phyloP scores from a whole-genome alignment of 1,140 invertebrate genomes.

The Teleogryllus occipitalis region DNA sequence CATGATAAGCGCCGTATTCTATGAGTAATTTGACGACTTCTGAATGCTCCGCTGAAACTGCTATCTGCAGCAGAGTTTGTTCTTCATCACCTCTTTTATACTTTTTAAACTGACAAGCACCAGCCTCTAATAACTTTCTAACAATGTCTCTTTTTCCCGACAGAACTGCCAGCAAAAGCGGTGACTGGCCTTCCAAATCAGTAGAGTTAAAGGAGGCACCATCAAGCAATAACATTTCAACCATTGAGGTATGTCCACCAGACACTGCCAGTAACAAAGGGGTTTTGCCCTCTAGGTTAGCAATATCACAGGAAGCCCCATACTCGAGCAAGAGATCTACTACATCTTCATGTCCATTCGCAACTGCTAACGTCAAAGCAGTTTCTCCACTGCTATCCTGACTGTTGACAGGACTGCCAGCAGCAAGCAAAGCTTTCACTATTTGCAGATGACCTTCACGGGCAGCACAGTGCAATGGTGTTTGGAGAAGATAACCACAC shows the following conservation, averaged over 20 bases:
- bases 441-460: background rate
- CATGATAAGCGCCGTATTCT: background rate
- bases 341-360: background rate
- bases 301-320: background rate
- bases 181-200: background rate
- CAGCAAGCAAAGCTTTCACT: background rate
- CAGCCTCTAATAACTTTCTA: background rate
- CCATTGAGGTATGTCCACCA: background rate
- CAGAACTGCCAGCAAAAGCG: background rate
- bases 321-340: background rate
- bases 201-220: background rate
- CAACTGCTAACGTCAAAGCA: background rate
- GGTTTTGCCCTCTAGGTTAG: background rate
- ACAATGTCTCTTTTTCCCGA: background rate
- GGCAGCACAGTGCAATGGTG: background rate
- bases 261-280: background rate
- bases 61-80: background rate
- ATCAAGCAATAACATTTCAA: background rate
- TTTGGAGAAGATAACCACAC: background rate
- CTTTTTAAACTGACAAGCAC: background rate
- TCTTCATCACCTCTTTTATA: background rate
- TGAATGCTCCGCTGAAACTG: too few relatives aligned
- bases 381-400: background rate
- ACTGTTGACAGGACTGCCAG: background rate
- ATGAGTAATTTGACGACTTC: background rate